These are phyloP conservation scores for Caenorhabditis sinica DNA, from an alignment of 2,888 invertebrate species.

Conservation along the genomic window DNA sequence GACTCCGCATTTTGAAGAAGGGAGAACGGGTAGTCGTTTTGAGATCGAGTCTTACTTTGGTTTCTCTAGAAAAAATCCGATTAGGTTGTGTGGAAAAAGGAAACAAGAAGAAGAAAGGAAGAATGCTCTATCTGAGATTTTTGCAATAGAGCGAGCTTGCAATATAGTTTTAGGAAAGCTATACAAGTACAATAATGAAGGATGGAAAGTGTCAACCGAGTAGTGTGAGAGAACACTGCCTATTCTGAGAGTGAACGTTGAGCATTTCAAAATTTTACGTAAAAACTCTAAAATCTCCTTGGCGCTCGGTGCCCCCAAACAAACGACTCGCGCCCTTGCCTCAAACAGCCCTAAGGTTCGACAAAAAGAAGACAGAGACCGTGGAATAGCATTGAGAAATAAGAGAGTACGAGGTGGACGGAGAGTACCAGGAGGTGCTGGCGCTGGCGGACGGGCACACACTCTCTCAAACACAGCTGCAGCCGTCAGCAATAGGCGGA, in stretches of 20 bases:
- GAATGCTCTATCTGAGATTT: too few species aligned
- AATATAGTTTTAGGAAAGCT: background rate
- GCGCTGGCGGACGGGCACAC: constrained; percentile 43
- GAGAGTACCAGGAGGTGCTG: constrained; percentile 61
- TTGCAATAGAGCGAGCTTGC: too few species aligned
- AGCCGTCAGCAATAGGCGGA: constrained; percentile 32
- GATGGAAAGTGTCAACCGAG: background rate
- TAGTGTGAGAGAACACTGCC: background rate
- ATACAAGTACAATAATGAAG: background rate
- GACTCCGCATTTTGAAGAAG: constrained; percentile 43
- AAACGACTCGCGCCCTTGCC: constrained; percentile 19
- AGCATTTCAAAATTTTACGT: constrained; percentile 44
- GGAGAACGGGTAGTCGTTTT: background rate
- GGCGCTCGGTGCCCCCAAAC: constrained; percentile 24
- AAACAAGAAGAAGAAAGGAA: background rate
- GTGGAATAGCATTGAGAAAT: constrained; percentile 31
- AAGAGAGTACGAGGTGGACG: constrained; percentile 46
- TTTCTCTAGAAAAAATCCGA: constrained; percentile 18
- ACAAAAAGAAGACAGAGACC: constrained; percentile 46
- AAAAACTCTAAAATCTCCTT: constrained; percentile 18
- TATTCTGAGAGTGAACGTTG: background rate
- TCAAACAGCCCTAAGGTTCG: constrained; percentile 25
- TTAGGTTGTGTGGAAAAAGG: background rate
- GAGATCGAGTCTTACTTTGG: background rate
- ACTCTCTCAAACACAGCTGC: constrained; percentile 44